These are phyloP conservation scores for Neomorphus geoffroyi DNA, from an alignment of 2,797 vertebrate genomes.

Conservation along the genomic window DNA sequence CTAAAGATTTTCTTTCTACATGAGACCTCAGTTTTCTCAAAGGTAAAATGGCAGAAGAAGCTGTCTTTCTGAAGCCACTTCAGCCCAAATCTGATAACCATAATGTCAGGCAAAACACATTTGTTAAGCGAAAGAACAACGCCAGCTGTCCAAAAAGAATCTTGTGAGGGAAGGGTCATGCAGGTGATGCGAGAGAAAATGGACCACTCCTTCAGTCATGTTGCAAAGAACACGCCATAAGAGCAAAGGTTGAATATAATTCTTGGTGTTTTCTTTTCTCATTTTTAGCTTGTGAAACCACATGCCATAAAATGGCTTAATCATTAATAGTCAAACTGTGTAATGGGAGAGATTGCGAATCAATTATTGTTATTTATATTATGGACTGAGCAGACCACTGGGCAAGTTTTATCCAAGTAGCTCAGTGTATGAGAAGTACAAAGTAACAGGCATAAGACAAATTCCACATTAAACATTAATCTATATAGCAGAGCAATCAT, in stretches of 20 bases:
- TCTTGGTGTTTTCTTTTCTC: neutral
- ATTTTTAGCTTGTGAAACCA: neutral
- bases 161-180: neutral
- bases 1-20: neutral
- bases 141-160: neutral
- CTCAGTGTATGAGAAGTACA: neutral
- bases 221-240: neutral
- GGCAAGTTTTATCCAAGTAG: constrained; percentile 14
- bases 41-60: neutral
- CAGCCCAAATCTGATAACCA: neutral
- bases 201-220: neutral
- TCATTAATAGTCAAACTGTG: neutral
- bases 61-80: neutral
- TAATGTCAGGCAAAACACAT: neutral
- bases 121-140: neutral
- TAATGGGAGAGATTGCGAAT: neutral
- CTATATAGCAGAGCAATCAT: constrained; percentile 7
- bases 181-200: neutral
- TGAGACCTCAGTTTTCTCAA: neutral
- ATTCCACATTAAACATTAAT: constrained; percentile 34
- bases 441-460: constrained; percentile 36
- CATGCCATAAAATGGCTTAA: constrained; percentile 28
- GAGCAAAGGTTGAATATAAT: neutral
- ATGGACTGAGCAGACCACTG: neutral
- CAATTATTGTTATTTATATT: neutral